Base-by-base conservation (phyloP, 2,113 vertebrate species). In the Scomber colias region DNA sequence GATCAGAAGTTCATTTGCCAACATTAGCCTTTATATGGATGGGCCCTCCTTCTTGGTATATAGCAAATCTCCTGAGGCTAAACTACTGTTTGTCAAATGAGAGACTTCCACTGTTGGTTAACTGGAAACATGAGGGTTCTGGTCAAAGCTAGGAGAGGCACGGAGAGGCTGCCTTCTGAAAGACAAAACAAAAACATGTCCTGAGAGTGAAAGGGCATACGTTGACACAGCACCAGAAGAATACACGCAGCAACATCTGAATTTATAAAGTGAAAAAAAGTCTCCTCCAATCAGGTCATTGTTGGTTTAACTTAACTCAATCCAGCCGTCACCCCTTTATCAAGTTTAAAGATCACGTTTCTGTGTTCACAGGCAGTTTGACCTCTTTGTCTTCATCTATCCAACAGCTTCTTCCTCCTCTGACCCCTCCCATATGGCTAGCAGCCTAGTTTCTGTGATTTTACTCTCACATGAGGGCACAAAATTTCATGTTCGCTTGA, bases 91-190 rank as follows among this genome's bases (percentile, higher is more conserved):
- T 79, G 59, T 75, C 55, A 88, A 90, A 91, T 93, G 78, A 90
- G 62, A 89, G 84, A 87, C 84, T 90, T 89, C 85, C 82, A 89
- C 72, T 83, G 73, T 57, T 76, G 77, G 72, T 76, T 88, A 91
- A 85, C 79, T 87, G 81, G 57, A 90, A 93, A 89, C 88, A 91
- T 85, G 49, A 30, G 83, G 76, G 54, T 62, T 79, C 60, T 71
- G 82, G 85, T 87, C 81, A 77, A 75, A 66, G 49, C 49, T 16
- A 15, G 5, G 61, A 71, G 59, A 75, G 35, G 75, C 65, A 55
- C 12, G 5, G 61, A 71, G 59, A 75, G 35, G 72, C 65, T 55
- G 55, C 63, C 53, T 66, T 79, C 56, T 71, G 65, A 66, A 67
- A 84, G 79, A 86, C 79, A 78, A 83, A 87, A 78, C 66, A 66